Evolutionary conservation across 2,888 invertebrate genomes (phyloP).

Genomic region (Drosophila algonquin): DNA sequence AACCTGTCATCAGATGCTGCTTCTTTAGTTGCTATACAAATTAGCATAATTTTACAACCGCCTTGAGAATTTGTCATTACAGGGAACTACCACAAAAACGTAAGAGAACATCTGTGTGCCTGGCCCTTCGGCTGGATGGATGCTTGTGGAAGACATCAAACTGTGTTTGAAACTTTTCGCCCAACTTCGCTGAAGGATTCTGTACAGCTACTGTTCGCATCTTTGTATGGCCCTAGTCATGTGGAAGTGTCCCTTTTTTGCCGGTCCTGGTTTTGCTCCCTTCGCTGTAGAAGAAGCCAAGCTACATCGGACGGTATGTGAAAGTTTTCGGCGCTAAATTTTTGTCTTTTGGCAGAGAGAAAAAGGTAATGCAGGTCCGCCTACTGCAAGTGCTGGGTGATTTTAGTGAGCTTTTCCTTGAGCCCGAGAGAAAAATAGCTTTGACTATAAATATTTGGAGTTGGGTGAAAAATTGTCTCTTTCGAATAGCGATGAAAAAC

Average conservation of each 20-base stretch:
- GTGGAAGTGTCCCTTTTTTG: constrained; percentile 44
- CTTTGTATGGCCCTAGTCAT: constrained; percentile 47
- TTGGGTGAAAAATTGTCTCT: too few species aligned
- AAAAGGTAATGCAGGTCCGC: constrained; percentile 37
- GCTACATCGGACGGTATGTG: constrained; percentile 51
- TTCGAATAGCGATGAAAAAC: constrained; percentile 44
- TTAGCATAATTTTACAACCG: constrained; percentile 67
- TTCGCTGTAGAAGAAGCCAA: constrained; percentile 29
- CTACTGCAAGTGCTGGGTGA: constrained; percentile 43
- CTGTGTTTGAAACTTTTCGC: constrained; percentile 53
- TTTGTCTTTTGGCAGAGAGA: constrained; percentile 9
- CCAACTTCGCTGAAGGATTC: constrained; percentile 34
- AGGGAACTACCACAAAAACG: constrained; percentile 21
- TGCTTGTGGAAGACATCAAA: constrained; percentile 55
- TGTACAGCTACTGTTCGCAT: constrained; percentile 52
- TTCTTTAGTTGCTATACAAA: constrained; percentile 31
- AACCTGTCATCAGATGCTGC: constrained; percentile 8
- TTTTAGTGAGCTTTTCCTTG: constrained; percentile 71
- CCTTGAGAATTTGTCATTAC: constrained; percentile 54
- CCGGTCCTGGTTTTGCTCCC: constrained; percentile 10
- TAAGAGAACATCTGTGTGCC: constrained; percentile 10
- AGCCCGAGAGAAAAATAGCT: constrained; percentile 7
- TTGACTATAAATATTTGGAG: constrained; percentile 27
- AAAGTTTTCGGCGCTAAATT: constrained; percentile 50
- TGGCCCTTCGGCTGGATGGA: constrained; percentile 24